Evolutionary conservation across 2,113 vertebrate genomes (phyloP), one percentile per base, ranked within the genome.

Genomic region (Chaenocephalus aceratus): DNA sequence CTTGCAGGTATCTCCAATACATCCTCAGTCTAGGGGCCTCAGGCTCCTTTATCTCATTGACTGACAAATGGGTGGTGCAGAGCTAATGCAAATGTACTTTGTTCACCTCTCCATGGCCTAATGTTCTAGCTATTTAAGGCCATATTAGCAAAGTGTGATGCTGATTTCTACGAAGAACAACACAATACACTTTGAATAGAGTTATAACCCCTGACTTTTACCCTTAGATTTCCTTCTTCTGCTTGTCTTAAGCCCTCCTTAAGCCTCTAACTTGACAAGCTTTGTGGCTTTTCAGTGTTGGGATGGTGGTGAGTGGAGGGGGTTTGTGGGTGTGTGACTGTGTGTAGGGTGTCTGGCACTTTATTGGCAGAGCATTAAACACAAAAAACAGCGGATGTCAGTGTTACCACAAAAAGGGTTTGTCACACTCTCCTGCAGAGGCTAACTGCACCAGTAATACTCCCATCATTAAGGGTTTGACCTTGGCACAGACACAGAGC

Each of bases 181-280:
- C 93, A 86, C 94, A 87, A 88, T 87, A 69, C 94, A 91, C 86
- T 92, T 87, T 89, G 93, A 94, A 94, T 93, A 89, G 87, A 93
- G 93, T 92, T 91, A 92, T 83, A 90, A 86, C 77, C 84, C 69
- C 64, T 76, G 86, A 88, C 87, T 89, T 94, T 88, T 89, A 87
- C 82, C 83, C 72, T 73, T 72, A 61, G 78, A 81, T 83, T 66
- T 77, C 79, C 85, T 67, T 86, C 82, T 76, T 90, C 85, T 88
- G 79, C 70, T 75, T 73, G 57, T 66, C 83, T 86, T 87, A 91
- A 93, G 83, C 85, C 65, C 51, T 34, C 52, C 51, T 86, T 91
- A 85, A 87, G 79, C 67, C 74, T 64, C 23, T 66, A 58, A 70
- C 69, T 84, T 84, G 75, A 74, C 86, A 81, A 82, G 72, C 68